Percentiles rank a stretch among this genome's conserved stretches.
These are phyloP conservation scores for Saiga tatarica DNA, from an alignment of 2,113 vertebrate genomes.

Conservation along the genomic window DNA sequence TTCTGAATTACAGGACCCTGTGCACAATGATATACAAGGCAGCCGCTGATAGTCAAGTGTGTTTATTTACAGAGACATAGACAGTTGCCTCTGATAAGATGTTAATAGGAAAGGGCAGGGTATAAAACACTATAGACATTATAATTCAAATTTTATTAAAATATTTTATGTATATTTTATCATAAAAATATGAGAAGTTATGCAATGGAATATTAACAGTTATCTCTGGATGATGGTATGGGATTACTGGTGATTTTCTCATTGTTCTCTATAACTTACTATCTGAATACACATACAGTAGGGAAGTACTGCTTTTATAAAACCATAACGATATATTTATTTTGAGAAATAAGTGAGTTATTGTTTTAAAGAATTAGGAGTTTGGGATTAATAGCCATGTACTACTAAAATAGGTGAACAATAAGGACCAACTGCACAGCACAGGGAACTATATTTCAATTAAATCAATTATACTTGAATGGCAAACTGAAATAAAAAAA, in stretches of 20 bases:
- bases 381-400: neutral
- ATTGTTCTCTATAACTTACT: neutral
- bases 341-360: neutral
- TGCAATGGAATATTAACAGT: neutral
- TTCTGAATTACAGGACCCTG: neutral
- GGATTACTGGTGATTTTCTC: neutral
- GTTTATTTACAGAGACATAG: neutral
- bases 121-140: neutral
- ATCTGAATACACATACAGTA: neutral
- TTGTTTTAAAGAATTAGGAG: neutral
- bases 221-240: neutral
- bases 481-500: neutral
- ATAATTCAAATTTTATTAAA: neutral
- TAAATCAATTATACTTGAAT: neutral
- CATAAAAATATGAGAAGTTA: neutral
- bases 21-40: neutral
- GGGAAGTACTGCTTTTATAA: neutral
- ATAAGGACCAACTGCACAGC: neutral
- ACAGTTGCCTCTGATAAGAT: neutral
- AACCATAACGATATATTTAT: neutral
- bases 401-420: neutral
- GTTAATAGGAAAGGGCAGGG: neutral
- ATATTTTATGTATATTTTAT: neutral
- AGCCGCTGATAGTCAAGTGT: neutral
- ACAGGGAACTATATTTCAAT: neutral